Base-by-base conservation (phyloP, 2,888 invertebrate genomes). In the Dyspetes luteomarginatus region DNA sequence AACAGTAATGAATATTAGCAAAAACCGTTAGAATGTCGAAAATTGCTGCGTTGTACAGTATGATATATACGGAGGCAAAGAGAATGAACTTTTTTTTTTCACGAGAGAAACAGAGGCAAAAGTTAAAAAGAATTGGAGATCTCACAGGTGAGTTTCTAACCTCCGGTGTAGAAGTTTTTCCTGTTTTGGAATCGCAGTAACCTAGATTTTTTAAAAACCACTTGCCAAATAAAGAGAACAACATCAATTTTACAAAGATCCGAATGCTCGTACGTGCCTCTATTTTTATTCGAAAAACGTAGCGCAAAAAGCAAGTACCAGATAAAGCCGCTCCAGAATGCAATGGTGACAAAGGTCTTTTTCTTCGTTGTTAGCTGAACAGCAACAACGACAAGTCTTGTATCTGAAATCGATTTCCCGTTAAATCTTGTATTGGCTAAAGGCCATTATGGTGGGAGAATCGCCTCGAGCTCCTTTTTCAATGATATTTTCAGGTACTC, bases 341-440 rank as follows among this genome's bases (percentile, higher is more conserved):
- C 36, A 41, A 26, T 26, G 24, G 15, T 22, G 28, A 58, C 17
- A 19, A 60, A 50, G 56, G 64, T 75, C 43, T 43, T 58, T 82
- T 74, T 81, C 73, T 45, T 82, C 74, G 64, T 76, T 67, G 17
- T 19, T 60, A 43, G 41, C 41, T 26, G 5, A 15, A 28, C 45
- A 56, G 43, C 15, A 36, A 28, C 12, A 26, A 9, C 45, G 65
- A 15, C 43, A 24, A 36, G 62, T 36, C 15, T 68, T 45, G 72
- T 7, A 15, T n/a, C 56, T 56, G 68, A 56, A 81, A 85, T 86
- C 84, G 87, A 87, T 86, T 87, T 84, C 67, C 80, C 83, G 81
- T 82, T 85, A 82, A 84, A 84, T 76, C 71, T 71, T 30, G 74
- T 55, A 84, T 85, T 82, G 84, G 80, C 65, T 36, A 24, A 55